Evolutionary conservation across 1,140 invertebrate genomes (phyloP).

Genomic region (Tyrophagus putrescentiae): DNA sequence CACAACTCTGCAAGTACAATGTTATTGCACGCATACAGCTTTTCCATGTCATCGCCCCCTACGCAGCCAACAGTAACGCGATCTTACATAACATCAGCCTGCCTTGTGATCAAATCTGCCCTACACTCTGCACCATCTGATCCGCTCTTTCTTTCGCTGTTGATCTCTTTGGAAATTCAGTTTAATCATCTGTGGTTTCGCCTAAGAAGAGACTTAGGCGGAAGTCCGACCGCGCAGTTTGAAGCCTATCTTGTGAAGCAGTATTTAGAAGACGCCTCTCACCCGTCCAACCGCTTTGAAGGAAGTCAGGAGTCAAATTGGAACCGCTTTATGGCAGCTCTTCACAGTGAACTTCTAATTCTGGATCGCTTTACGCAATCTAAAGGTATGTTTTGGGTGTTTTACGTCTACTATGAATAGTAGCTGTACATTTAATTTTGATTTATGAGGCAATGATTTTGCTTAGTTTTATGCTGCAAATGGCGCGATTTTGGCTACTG

Average conservation of each 20-base stretch:
- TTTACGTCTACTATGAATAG: neutral
- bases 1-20: neutral
- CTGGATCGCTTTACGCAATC: neutral
- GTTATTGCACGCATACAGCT: neutral
- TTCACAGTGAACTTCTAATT: conserved; percentile 3
- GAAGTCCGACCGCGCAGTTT: neutral
- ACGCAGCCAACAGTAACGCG: neutral
- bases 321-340: neutral
- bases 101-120: neutral
- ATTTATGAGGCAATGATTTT: neutral
- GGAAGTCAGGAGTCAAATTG: neutral
- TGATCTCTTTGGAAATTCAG: neutral
- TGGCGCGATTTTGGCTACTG: neutral
- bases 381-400: too few species aligned
- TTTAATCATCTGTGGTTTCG: conserved; percentile 2
- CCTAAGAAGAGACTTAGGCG: neutral
- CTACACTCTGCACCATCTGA: neutral
- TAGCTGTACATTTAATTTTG: neutral
- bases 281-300: too few species aligned
- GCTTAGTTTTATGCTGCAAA: too few species aligned
- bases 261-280: neutral
- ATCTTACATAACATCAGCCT: too few species aligned
- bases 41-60: neutral
- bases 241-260: neutral
- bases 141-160: neutral